Conservation (phyloP, 2,797 vertebrate genomes). For the Oryzias sinensis region DNA sequence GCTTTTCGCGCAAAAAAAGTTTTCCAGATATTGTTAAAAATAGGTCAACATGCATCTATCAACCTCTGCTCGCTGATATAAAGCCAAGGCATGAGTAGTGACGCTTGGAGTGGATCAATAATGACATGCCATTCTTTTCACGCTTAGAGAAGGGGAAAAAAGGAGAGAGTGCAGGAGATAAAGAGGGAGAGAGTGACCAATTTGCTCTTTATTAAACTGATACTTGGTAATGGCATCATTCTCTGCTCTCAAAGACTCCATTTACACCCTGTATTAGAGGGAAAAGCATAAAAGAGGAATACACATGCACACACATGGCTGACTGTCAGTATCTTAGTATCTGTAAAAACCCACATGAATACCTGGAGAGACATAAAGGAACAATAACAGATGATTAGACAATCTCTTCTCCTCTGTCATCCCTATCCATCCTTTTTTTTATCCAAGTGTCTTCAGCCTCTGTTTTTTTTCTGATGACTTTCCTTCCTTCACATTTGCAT, state of each 20-base stretch:
- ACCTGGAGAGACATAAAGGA: conserved; percentile 58
- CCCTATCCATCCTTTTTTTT: conserved; percentile 16
- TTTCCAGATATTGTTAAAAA: conserved; percentile 19
- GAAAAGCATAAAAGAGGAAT: conserved; percentile 73
- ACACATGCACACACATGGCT: conserved; percentile 32
- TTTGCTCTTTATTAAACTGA: conserved; percentile 84
- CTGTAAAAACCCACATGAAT: conserved; percentile 63
- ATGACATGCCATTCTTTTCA: conserved; percentile 67
- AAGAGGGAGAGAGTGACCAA: conserved; percentile 51
- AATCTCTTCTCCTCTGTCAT: conserved; percentile 30
- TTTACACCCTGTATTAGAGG: conserved; percentile 76
- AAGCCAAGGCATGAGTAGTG: conserved; percentile 49
- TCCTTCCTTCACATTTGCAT: conserved; percentile 16
- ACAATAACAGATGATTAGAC: conserved; percentile 61
- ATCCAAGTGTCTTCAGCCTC: conserved; percentile 8
- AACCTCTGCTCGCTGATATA: conserved; percentile 36
- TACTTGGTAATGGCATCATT: conserved; percentile 85
- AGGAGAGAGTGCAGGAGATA: conserved; percentile 48
- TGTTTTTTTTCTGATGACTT: conserved; percentile 15
- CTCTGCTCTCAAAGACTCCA: conserved; percentile 82
- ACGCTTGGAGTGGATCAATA: conserved; percentile 62
- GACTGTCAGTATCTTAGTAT: conserved; percentile 64
- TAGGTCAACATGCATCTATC: conserved; percentile 35
- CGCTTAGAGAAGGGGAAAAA: conserved; percentile 43
- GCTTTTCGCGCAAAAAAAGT: conserved; percentile 31